Percentiles rank a stretch among this genome's conserved stretches.
These are phyloP conservation scores for Hydrophis major DNA, from an alignment of 2,797 vertebrate species.

Conservation along the genomic window DNA sequence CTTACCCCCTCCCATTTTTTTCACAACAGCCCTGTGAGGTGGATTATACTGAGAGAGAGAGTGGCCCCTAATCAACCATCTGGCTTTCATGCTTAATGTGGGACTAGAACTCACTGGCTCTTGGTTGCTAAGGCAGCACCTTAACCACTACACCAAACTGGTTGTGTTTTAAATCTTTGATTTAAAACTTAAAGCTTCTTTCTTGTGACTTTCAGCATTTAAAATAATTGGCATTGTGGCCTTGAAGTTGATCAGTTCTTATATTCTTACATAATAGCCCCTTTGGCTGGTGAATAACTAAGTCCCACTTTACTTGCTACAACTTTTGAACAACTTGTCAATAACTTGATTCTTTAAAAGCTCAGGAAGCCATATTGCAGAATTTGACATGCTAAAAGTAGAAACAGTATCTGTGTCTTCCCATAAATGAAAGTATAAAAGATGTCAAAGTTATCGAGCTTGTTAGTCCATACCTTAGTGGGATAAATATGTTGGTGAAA, in stretches of 20 bases:
- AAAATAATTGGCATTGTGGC: not conserved
- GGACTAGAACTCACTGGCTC: not conserved
- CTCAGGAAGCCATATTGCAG: not conserved
- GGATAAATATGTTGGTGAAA: not conserved
- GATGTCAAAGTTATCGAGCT: not conserved
- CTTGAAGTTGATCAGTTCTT: not conserved
- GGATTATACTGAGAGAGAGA: not conserved
- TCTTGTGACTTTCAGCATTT: not conserved
- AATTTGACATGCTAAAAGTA: not conserved
- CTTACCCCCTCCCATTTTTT: not conserved
- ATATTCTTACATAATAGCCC: not conserved
- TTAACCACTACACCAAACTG: not conserved
- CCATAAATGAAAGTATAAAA: not conserved
- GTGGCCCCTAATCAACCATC: not conserved
- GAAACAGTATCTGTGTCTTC: not conserved
- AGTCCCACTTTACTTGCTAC: not conserved
- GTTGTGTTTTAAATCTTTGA: not conserved
- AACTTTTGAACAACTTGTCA: not conserved
- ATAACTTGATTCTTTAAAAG: not conserved
- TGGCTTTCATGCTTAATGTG: not conserved
- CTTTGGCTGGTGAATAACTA: not conserved
- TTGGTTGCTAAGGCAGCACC: not conserved
- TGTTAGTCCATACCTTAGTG: not conserved
- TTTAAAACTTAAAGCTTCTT: not conserved
- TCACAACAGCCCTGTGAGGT: not conserved